Base-by-base conservation (phyloP, 1,140 invertebrate genomes). In the Plectrocnemia conspersa region DNA sequence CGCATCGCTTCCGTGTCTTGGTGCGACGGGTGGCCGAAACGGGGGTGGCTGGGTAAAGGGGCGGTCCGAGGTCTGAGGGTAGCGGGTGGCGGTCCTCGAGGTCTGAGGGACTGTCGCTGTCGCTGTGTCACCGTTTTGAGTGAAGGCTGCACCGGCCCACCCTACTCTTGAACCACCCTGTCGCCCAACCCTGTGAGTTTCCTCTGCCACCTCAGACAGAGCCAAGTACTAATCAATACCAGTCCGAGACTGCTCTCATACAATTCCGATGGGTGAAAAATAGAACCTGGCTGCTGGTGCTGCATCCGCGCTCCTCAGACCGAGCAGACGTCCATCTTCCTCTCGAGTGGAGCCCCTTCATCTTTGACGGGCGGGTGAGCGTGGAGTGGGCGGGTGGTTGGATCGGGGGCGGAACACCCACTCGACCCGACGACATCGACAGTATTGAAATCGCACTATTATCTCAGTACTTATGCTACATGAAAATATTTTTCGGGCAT, bases 211-310 rank as follows among this genome's bases (percentile, higher is more conserved):
- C 47, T 50, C 56, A 58, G 56, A 58, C 56, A 46, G 49, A 59
- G 47, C 35, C 56, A 59, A 54, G 57, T 55, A 53, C 57, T 55
- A 59, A 59, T 59, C 57, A 59, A 59, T 59, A 59, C 57, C 57
- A 53, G 57, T 50, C 57, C 52, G 40, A 50, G 47, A 50, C 47
- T 35, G 15, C 35, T 27, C 47, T 36, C 57, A 19, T 55, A 54
- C 56, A 54, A 59, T 59, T 58, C 52, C 57, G 52, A 59, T 59
- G 57, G 52, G 57, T 54, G 56, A 58, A 58, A 58, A 58, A 54
- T 58, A 58, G 49, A 35, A 45, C 47, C 25, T 36, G 47, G 19
- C n/a, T 27, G 47, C 15, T 21, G 29, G 22, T 21, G 41, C 23
- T 18, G 16, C 2, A 23, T 6, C 18, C 41, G 41, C 18, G 15